Evolutionary conservation across 2,797 vertebrate species (phyloP).

Genomic region (Channallabes apus): DNA sequence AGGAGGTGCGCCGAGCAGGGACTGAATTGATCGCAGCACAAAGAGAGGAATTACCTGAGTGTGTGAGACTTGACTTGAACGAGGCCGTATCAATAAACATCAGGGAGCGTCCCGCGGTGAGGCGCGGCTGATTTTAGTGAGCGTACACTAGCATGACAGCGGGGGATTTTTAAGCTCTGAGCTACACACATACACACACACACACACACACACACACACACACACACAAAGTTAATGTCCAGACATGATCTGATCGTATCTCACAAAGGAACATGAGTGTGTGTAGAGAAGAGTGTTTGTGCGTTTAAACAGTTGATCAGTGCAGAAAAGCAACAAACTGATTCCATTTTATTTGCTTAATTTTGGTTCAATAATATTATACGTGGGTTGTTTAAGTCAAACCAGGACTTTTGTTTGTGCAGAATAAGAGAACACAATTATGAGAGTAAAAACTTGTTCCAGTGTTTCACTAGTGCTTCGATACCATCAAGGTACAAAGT

Average conservation of each 20-base stretch:
- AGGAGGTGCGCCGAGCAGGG: constrained; percentile 26
- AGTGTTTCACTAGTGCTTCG: too few relatives aligned
- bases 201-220: background rate
- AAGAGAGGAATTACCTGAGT: constrained; percentile 48
- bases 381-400: too few relatives aligned
- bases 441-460: too few relatives aligned
- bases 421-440: too few relatives aligned
- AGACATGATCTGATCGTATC: constrained; percentile 37
- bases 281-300: background rate
- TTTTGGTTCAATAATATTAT: background rate
- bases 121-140: constrained; percentile 41
- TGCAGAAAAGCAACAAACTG: background rate
- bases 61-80: constrained; percentile 44
- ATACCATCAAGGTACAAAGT: too few relatives aligned
- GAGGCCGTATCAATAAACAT: constrained; percentile 49
- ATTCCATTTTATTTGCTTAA: background rate
- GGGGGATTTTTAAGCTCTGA: constrained; percentile 18
- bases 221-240: constrained; percentile 37
- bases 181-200: background rate
- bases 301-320: background rate
- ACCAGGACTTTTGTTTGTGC: too few relatives aligned
- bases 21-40: constrained; percentile 48
- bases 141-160: constrained; percentile 33
- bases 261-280: background rate
- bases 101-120: constrained; percentile 34